Base-by-base conservation (phyloP, 2,888 invertebrate species). In the Rotaria magnacalcarata region DNA sequence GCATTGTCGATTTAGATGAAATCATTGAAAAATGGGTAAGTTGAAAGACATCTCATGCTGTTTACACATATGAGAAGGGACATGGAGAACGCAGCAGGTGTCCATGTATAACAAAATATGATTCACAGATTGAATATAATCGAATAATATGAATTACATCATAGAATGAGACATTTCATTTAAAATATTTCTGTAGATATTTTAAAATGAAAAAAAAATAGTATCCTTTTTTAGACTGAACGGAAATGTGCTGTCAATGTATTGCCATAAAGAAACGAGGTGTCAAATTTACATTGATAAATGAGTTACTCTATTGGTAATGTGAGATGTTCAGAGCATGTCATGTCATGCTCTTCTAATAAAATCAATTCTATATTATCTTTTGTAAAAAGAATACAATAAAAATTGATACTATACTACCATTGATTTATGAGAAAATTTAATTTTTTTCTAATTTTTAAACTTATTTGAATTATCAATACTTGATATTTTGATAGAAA, bases 21-120 rank as follows among this genome's bases (percentile, higher is more conserved):
- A 85, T 87, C 34, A 60, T 87, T 24, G 87, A 87, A 84, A 84
- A 85, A 52, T 87, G 87, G 87, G 58, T 85, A 34, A 75, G 84
- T 74, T 74, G 24, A 21, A 74, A 34, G 41, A 74, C 41, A 74
- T 34, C 11, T 52, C 74, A 41, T 74, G 41, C 41, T 24, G 74
- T 7, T 43, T 67, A 8, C 34, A 34, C 27, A 27, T 67, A 27
- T 41, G 6, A 41, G 21, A 11, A 24, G 0, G 19, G 16, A n/a
- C 16, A 41, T 8, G 41, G 24, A 74, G 41, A 41, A 74, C 74
- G 41, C 74, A 74, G 74, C 74, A 74, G 34, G 74, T 43, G 11
- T 67, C 2, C 19, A 60, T 60, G 19, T 60, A 60, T 14, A 1
- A 27, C n/a, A 11, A 11, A 27, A 60, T 60, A 27, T 27, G 10